Conservation (phyloP, 2,797 vertebrate species). For the Eulemur rubriventer region DNA sequence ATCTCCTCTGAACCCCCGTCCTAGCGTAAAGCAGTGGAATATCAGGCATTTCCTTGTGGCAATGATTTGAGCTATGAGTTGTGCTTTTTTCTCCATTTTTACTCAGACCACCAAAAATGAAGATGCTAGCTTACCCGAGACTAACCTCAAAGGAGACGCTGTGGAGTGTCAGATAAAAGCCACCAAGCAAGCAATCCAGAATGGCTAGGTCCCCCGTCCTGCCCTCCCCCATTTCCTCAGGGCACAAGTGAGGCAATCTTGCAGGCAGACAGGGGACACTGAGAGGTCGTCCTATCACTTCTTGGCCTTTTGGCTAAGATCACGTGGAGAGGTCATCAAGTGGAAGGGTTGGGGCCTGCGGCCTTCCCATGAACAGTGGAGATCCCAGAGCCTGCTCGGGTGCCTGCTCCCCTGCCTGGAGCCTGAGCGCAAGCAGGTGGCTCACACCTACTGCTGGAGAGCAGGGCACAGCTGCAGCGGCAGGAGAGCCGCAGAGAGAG, state of each 20-base stretch:
- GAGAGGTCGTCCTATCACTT: neutral
- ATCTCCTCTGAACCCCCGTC: no score
- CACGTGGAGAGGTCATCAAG: neutral
- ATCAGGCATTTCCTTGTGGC: neutral
- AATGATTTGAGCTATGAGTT: neutral
- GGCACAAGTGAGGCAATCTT: neutral
- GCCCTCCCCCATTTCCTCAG: no score
- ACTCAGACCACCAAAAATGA: neutral
- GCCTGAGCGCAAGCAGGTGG: neutral
- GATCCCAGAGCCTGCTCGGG: neutral
- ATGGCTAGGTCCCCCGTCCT: neutral
- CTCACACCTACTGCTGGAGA: neutral
- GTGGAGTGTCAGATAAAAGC: neutral
- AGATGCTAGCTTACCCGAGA: neutral
- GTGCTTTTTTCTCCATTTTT: neutral
- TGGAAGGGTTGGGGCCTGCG: neutral
- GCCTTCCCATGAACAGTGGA: neutral
- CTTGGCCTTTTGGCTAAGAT: no score
- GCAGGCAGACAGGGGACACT: neutral
- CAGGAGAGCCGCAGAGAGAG: neutral
- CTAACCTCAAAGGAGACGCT: neutral
- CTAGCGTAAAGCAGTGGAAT: neutral
- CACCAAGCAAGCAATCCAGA: neutral
- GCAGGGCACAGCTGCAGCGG: accelerated
- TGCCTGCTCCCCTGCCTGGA: neutral